Percentiles rank a stretch among this genome's conserved stretches.
Conservation (phyloP, 2,888 invertebrate species). For the Torymus aiolomorphi region DNA sequence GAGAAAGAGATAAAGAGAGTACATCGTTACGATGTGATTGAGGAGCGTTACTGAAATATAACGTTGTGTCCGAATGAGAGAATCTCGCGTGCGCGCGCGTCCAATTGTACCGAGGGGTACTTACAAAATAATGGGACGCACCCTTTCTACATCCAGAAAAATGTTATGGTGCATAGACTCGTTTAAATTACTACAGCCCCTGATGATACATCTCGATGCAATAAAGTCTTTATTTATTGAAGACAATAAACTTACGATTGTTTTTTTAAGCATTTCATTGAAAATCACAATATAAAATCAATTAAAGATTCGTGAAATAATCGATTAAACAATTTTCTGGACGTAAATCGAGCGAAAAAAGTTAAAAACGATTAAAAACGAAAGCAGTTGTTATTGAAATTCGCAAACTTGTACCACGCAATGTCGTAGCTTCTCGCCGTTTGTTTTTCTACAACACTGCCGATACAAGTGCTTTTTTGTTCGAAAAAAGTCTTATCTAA, state of each 20-base stretch:
- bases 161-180: background rate
- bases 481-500: constrained; percentile 16
- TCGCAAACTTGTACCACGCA: background rate
- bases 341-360: background rate
- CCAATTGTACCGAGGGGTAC: constrained; percentile 48
- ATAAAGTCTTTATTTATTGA: background rate
- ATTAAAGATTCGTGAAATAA: background rate
- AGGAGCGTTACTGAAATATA: constrained; percentile 1
- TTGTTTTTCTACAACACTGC: background rate
- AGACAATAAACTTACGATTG: constrained; percentile 3
- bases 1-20: constrained; percentile 1
- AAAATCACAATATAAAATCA: no score
- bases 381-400: constrained; percentile 9
- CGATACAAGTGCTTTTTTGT: no score
- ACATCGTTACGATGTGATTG: constrained; percentile 25
- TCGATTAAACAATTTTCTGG: constrained; percentile 15
- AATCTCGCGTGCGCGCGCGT: background rate
- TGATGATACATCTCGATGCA: no score
- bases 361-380: background rate
- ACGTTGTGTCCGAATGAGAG: background rate
- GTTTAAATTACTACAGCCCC: background rate
- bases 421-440: background rate
- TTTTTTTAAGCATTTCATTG: background rate
- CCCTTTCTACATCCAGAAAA: constrained; percentile 14
- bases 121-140: background rate